Evolutionary conservation across 2,797 vertebrate genomes (phyloP).

Genomic region (Delichon dasypus): DNA sequence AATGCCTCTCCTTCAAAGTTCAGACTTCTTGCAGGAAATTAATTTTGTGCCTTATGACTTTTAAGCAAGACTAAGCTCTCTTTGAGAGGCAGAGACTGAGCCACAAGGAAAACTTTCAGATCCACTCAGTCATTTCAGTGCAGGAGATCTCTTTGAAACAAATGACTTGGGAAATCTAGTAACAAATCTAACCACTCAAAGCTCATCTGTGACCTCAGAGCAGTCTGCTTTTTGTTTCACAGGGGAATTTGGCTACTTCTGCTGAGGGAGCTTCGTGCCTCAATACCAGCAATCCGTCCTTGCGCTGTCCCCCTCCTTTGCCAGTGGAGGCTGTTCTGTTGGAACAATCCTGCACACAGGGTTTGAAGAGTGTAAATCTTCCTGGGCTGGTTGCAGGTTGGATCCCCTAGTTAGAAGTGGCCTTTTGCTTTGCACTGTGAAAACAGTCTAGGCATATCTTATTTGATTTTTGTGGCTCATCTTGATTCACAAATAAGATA

Average conservation of each 20-base stretch:
- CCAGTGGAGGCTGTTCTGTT: not conserved
- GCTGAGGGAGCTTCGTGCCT: not conserved
- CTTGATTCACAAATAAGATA: not conserved
- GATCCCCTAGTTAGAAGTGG: not conserved
- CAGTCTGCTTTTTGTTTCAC: not conserved
- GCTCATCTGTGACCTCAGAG: not conserved
- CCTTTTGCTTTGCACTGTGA: not conserved
- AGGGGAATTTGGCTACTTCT: not conserved
- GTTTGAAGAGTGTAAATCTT: not conserved
- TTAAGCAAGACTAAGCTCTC: slow-evolving; percentile 20
- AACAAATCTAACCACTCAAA: not conserved
- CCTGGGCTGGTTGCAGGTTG: not conserved
- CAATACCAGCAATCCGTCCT: rapidly evolving
- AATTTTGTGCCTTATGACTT: not conserved
- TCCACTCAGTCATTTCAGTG: not conserved
- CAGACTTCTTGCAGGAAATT: not conserved
- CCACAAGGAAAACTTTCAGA: not conserved
- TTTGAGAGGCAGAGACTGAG: not conserved
- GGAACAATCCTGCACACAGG: not conserved
- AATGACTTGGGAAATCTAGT: not conserved
- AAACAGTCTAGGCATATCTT: not conserved
- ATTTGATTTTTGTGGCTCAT: not conserved
- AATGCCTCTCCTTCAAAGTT: slow-evolving; percentile 35
- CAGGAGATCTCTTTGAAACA: not conserved
- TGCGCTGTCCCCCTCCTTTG: not conserved